These are phyloP conservation scores for Mormyrus proboscirostris DNA, from an alignment of 2,797 vertebrate species.

Conservation along the genomic window DNA sequence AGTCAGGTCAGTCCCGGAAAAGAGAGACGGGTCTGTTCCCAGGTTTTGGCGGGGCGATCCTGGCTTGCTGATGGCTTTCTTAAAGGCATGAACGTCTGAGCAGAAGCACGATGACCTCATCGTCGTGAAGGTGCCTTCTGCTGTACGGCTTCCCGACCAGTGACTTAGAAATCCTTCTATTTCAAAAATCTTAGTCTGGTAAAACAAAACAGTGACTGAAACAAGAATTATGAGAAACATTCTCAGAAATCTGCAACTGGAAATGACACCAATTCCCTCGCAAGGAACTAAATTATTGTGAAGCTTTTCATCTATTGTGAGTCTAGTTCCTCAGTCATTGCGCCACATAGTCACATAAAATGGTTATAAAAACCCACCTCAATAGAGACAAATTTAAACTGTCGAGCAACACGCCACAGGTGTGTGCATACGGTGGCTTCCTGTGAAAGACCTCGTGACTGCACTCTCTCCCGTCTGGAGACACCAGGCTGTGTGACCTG, in stretches of 20 bases:
- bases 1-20: background rate
- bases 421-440: background rate
- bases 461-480: conserved; percentile 21
- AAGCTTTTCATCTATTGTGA: background rate
- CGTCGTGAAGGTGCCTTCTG: conserved; percentile 33
- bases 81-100: background rate
- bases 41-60: background rate
- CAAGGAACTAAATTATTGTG: background rate
- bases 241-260: background rate
- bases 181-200: background rate
- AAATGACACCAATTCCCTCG: background rate
- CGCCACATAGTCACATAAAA: background rate
- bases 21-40: background rate
- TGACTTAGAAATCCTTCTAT: conserved; percentile 37
- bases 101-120: background rate
- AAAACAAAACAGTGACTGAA: background rate
- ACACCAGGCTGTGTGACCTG: conserved; percentile 54
- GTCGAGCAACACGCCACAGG: background rate
- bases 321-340: background rate
- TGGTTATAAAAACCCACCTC: background rate
- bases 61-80: background rate
- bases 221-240: background rate
- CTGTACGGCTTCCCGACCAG: conserved; percentile 32
- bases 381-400: background rate
- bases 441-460: background rate